Base-by-base conservation (phyloP, 2,888 invertebrate species). In the Perithous albicinctus region DNA sequence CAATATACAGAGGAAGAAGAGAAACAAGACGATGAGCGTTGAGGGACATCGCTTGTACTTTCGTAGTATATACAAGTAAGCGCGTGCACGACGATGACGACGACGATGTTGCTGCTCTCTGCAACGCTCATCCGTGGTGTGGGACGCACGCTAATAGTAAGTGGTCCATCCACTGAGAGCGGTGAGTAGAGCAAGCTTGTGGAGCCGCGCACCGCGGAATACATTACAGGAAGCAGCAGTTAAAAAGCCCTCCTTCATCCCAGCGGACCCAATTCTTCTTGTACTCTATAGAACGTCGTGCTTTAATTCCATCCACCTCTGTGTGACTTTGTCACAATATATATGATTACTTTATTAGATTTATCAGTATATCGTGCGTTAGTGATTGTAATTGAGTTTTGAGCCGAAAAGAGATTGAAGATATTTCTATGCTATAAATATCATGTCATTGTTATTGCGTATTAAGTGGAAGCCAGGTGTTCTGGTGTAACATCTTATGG, bases 171-270 rank as follows among this genome's bases (percentile, higher is more conserved):
- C 89, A 90, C 79, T 78, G 86, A 78, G 82, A 78, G 82, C 79
- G 81, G 77, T 43, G 63, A 76, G 69, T 35, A 48, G 66, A 43
- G 59, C 29, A 59, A 48, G 67, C 67, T 59, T 43, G n/a, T n/a
- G n/a, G 79, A 63, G 69, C 48, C 32, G 43, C 32, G 86, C 79
- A 88, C 85, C 87, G 88, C 87, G 88, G 89, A 91, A 90, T 91
- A 89, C 88, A 89, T 90, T 90, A 90, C 90, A 89, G 91, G 90
- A 90, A 91, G 88, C 89, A 87, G 88, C 88, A 89, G 90, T 91
- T 91, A 88, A 90, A 90, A 90, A 89, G 84, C 87, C 87, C 85
- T 82, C 70, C 77, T 84, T 84, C 85, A 78, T 77, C 59, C 79
- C 67, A 46, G 76, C 56, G 61, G 54, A 77, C 82, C 81, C 76